phyloP scores from a whole-genome alignment of 2,113 vertebrate species.

The Hyla sarda region DNA sequence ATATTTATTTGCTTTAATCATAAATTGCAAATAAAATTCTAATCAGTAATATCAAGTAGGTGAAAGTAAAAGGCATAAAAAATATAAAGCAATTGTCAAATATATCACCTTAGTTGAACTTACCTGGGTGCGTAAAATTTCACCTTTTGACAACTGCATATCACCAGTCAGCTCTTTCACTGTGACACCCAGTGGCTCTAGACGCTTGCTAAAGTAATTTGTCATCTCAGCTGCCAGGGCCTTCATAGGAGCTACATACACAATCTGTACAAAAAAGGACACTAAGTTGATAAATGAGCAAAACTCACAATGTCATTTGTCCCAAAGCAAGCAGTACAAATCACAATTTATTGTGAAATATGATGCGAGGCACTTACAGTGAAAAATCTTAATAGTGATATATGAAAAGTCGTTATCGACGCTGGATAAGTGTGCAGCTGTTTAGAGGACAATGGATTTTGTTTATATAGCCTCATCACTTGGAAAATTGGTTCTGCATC shows the following conservation, averaged over 20 bases:
- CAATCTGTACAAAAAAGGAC: conserved; percentile 82
- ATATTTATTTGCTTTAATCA: neutral
- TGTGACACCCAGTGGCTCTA: conserved; percentile 89
- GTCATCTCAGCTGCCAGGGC: conserved; percentile 99
- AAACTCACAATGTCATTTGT: conserved; percentile 77
- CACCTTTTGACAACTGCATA: conserved; percentile 97
- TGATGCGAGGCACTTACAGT: conserved; percentile 72
- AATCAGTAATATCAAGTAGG: conserved; percentile 33
- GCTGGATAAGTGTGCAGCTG: conserved; percentile 68
- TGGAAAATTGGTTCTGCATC: conserved; percentile 72
- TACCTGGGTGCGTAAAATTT: conserved; percentile 97
- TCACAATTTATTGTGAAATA: conserved; percentile 86
- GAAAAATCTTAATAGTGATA: conserved; percentile 84
- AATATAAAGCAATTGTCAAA: conserved; percentile 33
- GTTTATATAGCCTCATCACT: conserved; percentile 70
- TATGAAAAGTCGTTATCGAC: conserved; percentile 80
- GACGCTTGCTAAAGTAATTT: conserved; percentile 95
- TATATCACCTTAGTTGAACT: conserved; percentile 54
- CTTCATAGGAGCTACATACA: conserved; percentile 99
- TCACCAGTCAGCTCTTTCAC: conserved; percentile 97
- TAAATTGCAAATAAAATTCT: conserved; percentile 21
- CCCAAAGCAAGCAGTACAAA: conserved; percentile 82
- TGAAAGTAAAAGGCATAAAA: conserved; percentile 2
- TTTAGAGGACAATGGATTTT: conserved; percentile 75
- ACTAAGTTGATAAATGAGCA: conserved; percentile 83